A percentile compares a stretch with the other conserved stretches of the same genome.
Conservation (phyloP, 2,888 invertebrate species). For the Drosophila vallismaia region DNA sequence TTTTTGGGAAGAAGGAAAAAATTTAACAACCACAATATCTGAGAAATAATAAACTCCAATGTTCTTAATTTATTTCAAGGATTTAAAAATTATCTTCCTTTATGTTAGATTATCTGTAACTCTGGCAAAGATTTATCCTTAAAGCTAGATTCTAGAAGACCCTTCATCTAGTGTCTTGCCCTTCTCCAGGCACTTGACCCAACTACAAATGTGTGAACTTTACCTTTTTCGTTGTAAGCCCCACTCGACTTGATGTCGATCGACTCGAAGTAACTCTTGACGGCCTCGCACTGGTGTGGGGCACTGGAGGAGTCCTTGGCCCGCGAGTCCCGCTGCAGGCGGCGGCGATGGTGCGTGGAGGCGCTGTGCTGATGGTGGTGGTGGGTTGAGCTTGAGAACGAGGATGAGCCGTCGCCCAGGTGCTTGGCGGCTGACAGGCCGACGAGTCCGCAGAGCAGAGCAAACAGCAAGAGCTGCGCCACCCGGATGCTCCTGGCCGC, state of each 20-base stretch:
- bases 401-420: conserved; percentile 40
- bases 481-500: conserved; percentile 50
- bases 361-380: conserved; percentile 68
- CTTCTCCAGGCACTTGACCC: not conserved
- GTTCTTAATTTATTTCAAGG: too few species aligned
- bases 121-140: too few species aligned
- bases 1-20: not conserved
- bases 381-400: conserved; percentile 24
- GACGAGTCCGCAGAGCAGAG: conserved; percentile 49
- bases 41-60: too few species aligned
- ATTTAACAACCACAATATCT: not conserved
- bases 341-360: conserved; percentile 71
- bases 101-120: too few species aligned
- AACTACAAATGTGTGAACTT: conserved; percentile 20
- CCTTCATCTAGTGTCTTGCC: not conserved
- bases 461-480: conserved; percentile 52
- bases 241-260: conserved; percentile 82
- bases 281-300: conserved; percentile 76
- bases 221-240: conserved; percentile 81
- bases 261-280: conserved; percentile 81
- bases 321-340: conserved; percentile 78
- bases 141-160: not conserved
- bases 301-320: conserved; percentile 56
- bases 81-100: too few species aligned
- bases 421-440: conserved; percentile 64